phyloP scores from a whole-genome alignment of 2,888 invertebrate species.

The Reticulitermes lucifugus region DNA sequence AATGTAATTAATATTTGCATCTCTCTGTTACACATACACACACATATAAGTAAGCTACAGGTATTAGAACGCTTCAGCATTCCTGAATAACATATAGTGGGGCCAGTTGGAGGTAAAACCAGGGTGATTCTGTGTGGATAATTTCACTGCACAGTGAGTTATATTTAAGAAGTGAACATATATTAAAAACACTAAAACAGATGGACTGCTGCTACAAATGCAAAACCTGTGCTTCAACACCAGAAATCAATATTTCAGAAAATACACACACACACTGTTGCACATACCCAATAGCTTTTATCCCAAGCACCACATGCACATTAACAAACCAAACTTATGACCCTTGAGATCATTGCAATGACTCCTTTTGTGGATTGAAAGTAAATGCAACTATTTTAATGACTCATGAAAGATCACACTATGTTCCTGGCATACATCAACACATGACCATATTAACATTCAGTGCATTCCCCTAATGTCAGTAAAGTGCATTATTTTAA shows the following conservation, averaged over 20 bases:
- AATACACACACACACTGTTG: not conserved
- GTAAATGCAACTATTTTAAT: not conserved
- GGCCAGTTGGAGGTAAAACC: conserved; percentile 22
- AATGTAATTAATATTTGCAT: not conserved
- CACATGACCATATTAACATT: not conserved
- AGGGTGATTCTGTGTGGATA: conserved; percentile 35
- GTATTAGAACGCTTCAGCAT: not conserved
- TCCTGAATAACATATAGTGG: conserved; percentile 8
- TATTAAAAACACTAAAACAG: conserved; percentile 6
- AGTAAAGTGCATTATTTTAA: not conserved
- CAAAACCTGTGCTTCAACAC: not conserved
- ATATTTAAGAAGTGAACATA: conserved; percentile 15
- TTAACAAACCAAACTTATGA: not conserved
- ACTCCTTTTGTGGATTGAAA: not conserved
- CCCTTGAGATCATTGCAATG: conserved; percentile 19
- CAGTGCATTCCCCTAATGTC: not conserved
- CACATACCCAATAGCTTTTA: not conserved
- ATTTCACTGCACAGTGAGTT: not conserved
- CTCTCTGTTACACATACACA: not conserved
- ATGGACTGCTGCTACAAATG: conserved; percentile 18
- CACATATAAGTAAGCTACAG: not conserved
- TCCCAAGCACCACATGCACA: conserved; percentile 22
- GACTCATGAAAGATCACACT: too few species aligned
- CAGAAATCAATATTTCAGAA: not conserved
- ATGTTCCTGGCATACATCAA: not conserved